These are phyloP conservation scores for Euura lappo DNA, from an alignment of 1,140 invertebrate genomes.

Conservation along the genomic window DNA sequence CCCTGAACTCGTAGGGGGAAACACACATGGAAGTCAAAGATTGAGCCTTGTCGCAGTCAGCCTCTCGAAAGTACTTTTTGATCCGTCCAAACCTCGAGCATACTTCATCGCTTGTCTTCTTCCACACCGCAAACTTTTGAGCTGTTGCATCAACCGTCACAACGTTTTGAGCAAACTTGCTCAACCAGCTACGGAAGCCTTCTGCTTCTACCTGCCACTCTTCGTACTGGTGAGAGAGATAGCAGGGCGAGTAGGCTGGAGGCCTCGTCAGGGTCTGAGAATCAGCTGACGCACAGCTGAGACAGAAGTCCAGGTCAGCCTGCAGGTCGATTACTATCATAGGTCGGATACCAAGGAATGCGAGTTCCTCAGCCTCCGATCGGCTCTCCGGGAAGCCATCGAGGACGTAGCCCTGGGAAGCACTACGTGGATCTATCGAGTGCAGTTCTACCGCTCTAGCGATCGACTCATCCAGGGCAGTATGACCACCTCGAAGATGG, in stretches of 20 bases:
- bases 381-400: constrained; percentile 64
- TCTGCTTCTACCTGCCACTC: constrained; percentile 49
- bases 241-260: constrained; percentile 52
- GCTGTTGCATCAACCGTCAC: constrained; percentile 48
- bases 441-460: constrained; percentile 59
- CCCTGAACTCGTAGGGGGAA: constrained; percentile 60
- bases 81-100: constrained; percentile 23
- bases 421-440: constrained; percentile 51
- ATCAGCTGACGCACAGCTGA: constrained; percentile 52
- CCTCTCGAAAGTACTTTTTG: constrained; percentile 31
- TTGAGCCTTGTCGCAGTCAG: constrained; percentile 49
- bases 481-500: constrained; percentile 49
- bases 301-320: constrained; percentile 41
- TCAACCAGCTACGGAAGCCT: constrained; percentile 57
- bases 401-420: constrained; percentile 61
- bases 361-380: constrained; percentile 56
- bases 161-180: constrained; percentile 61
- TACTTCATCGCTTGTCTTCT: constrained; percentile 48
- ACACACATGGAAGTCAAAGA: constrained; percentile 52
- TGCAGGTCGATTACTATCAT: constrained; percentile 62
- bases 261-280: constrained; percentile 29
- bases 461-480: constrained; percentile 41
- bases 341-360: constrained; percentile 59
- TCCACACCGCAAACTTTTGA: constrained; percentile 61
- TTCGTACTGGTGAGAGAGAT: constrained; percentile 53